Conservation (phyloP, 2,113 vertebrate species). For the Cathartes aura region DNA sequence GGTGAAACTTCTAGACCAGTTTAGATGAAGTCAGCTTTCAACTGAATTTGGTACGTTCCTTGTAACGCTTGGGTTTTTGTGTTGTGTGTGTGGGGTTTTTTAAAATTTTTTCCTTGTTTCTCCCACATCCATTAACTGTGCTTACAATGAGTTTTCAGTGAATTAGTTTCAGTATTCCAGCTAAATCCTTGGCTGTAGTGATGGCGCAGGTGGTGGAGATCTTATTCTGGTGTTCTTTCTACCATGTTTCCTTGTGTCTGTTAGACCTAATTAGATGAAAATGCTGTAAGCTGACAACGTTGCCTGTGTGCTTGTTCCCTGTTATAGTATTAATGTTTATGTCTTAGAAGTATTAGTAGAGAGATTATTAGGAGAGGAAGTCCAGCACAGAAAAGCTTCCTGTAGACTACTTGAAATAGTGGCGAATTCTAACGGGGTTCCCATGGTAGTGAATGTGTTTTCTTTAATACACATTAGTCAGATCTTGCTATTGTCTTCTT, state of each 20-base stretch:
- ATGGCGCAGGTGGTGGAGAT: background rate
- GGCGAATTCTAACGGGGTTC: background rate
- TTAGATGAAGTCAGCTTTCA: background rate
- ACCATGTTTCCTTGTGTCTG: background rate
- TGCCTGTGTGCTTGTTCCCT: background rate
- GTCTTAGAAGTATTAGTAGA: background rate
- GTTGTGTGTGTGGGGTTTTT: background rate
- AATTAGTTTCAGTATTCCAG: background rate
- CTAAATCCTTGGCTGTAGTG: background rate
- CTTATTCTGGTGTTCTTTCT: background rate
- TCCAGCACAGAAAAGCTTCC: background rate
- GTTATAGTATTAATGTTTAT: background rate
- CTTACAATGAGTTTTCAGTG: background rate
- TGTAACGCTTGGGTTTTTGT: background rate
- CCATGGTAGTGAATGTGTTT: constrained; percentile 34
- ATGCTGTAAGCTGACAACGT: background rate
- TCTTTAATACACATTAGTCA: background rate
- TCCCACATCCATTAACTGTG: background rate
- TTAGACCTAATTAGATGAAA: background rate
- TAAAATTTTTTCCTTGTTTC: background rate
- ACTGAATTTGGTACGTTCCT: background rate
- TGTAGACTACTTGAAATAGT: background rate
- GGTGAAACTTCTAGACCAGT: background rate
- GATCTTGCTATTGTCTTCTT: background rate
- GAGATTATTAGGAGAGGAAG: background rate